Base-by-base conservation (phyloP, 2,797 vertebrate species). In the Peromyscus eremicus region DNA sequence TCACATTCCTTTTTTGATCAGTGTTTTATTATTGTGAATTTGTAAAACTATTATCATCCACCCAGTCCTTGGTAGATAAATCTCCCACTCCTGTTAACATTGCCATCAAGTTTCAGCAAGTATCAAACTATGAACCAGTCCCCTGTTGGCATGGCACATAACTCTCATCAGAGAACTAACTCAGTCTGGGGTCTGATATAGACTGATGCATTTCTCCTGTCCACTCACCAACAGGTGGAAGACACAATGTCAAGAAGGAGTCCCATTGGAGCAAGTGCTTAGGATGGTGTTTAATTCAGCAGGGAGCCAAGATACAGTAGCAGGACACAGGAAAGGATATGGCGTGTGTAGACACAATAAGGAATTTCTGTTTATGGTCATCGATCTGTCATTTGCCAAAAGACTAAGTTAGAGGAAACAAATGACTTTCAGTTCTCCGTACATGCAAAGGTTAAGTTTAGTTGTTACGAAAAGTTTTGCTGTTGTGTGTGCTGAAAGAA, bases 221-320 rank as follows among this genome's bases (percentile, higher is more conserved):
- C 95, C 95, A 96, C 66, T 94, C 94, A 97, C 16, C 10, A 97
- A 97, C 79, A 92, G 94, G 92, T 10, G 14, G 75, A 70, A 96
- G 71, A 77, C 7, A 97, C 96, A 94, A 68, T 37, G 43, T 79
- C 86, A 97, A 97, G 98, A 98, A 97, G 91, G 97, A 98, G 95
- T 97, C 94, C 89, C 93, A 75, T 90, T 89, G 96, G 96, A 98
- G 95, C 94, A 83, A 95, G 75, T 98, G 94, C 96, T 98, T 97
- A 83, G 73, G 79, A 98, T 75, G 92, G 10, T 94, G 40, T 98
- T 98, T 98, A 98, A 98, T 98, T 97, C 13, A 95, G 97, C 97
- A 97, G 94, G 96, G 96, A 97, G 79, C 93, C 95, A 91, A 92
- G 88, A 90, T 93, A 97, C 93, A 97, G 85, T 88, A 94, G 60